These are phyloP conservation scores for Sebastes wilsoni DNA, from an alignment of 2,797 vertebrate species.

Conservation along the genomic window DNA sequence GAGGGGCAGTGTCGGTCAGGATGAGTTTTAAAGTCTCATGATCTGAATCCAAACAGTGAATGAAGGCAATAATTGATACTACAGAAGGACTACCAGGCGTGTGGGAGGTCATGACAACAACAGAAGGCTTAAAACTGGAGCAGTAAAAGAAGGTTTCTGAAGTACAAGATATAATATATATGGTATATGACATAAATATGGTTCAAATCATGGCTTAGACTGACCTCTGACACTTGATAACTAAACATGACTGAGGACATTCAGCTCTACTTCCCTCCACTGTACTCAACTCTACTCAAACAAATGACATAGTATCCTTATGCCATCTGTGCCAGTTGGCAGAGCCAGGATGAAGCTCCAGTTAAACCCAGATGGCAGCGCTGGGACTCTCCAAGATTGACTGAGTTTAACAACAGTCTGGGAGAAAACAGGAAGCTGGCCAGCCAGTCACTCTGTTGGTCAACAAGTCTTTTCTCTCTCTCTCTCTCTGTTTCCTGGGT, in stretches of 20 bases:
- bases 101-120: neutral
- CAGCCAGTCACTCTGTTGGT: slow-evolving; percentile 43
- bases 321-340: slow-evolving; percentile 64
- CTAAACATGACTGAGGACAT: neutral
- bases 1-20: neutral
- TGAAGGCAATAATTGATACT: neutral
- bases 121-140: neutral
- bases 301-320: slow-evolving; percentile 60
- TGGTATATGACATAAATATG: neutral
- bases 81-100: neutral
- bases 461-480: slow-evolving; percentile 12
- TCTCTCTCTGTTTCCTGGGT: neutral
- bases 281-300: slow-evolving; percentile 16
- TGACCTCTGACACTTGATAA: slow-evolving; percentile 9
- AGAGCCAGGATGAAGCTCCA: slow-evolving; percentile 48
- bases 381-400: slow-evolving; percentile 68
- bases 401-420: slow-evolving; percentile 75
- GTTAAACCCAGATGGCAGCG: slow-evolving; percentile 62
- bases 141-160: neutral
- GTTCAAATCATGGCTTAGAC: neutral
- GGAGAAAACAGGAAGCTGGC: slow-evolving; percentile 49
- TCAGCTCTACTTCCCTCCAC: slow-evolving; percentile 10
- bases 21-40: neutral
- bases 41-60: neutral
- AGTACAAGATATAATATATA: neutral